A percentile compares a stretch with the other conserved stretches of the same genome.
phyloP scores from a whole-genome alignment of 2,888 invertebrate genomes.

The Mesorhabditis spiculigera region DNA sequence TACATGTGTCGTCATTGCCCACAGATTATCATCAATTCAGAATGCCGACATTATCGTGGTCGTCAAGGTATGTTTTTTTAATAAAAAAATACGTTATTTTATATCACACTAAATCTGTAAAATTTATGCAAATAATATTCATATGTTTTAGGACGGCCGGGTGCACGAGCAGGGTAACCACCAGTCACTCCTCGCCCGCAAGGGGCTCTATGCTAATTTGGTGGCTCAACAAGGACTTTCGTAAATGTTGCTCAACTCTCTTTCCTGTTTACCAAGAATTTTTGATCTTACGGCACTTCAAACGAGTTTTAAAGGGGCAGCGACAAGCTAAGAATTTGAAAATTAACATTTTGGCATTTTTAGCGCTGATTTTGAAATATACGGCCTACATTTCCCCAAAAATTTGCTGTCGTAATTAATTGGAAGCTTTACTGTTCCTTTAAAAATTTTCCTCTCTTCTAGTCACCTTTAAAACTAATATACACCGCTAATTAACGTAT shows the following conservation, averaged over 20 bases:
- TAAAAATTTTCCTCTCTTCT: too few relatives aligned
- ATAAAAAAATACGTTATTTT: background rate
- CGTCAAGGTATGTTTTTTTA: slow-evolving; percentile 3
- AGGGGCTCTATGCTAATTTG: slow-evolving; percentile 43
- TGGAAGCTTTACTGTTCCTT: too few relatives aligned
- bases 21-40: slow-evolving; percentile 73
- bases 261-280: too few relatives aligned
- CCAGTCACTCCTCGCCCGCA: slow-evolving; percentile 34
- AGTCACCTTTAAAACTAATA: too few relatives aligned
- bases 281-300: too few relatives aligned
- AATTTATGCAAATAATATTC: background rate
- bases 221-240: slow-evolving; percentile 34
- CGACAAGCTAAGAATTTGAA: too few relatives aligned
- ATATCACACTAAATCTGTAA: background rate
- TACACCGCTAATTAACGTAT: too few relatives aligned
- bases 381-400: too few relatives aligned
- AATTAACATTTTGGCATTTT: too few relatives aligned
- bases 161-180: slow-evolving; percentile 48
- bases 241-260: background rate
- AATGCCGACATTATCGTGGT: slow-evolving; percentile 68
- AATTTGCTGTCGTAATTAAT: too few relatives aligned
- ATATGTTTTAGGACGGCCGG: slow-evolving; percentile 29
- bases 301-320: too few relatives aligned
- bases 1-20: slow-evolving; percentile 81
- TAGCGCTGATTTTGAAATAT: too few relatives aligned